Evolutionary conservation across 2,113 vertebrate species (phyloP), one percentile per base, ranked within the genome.

Genomic region (Chaetops frenatus): DNA sequence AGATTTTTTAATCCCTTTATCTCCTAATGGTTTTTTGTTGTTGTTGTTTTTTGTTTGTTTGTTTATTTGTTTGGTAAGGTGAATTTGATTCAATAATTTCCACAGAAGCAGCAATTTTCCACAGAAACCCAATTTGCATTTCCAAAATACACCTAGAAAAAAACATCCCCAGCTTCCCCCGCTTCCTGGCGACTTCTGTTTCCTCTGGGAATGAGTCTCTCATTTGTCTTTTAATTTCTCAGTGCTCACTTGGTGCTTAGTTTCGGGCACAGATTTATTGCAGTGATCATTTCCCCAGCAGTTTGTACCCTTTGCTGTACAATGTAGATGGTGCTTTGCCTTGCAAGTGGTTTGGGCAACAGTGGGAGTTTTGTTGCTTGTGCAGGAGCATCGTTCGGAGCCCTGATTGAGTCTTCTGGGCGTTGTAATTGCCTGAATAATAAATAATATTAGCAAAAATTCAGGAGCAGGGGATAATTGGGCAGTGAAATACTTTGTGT

Each of bases 111-210:
- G 74, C 28, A 79, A 62, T 84, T 90, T 67, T 31, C 23, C 45
- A 29, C 64, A 53, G 81, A 84, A 86, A 66, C 20, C 29, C 36
- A 21, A 23, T 83, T 54, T 88, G 14, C 48, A 29, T 80, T 78
- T 89, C 70, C 57, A 60, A 71, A 87, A 51, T 6, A 35, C 21
- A 23, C 56, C n/a, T 33, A 11, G 45, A 28, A 25, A 38, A 36
- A 76, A 69, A 15, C 3, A 9, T 53, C 23, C 17, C 53, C 38
- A 10, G 24, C 56, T 89, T 66, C 29, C n/a, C 24, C 50, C 17
- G 7, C 15, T 47, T 60, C 9, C 36, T 0, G 1, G 40, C 0
- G 0, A 11, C 28, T 35, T 6, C 3, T 1, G 3, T 77, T 54
- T 70, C 65, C 4, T 24, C 12, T 10, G 54, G 69, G 67, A 86